Evolutionary conservation across 2,888 invertebrate genomes (phyloP).

Genomic region (Limnephilus marmoratus): DNA sequence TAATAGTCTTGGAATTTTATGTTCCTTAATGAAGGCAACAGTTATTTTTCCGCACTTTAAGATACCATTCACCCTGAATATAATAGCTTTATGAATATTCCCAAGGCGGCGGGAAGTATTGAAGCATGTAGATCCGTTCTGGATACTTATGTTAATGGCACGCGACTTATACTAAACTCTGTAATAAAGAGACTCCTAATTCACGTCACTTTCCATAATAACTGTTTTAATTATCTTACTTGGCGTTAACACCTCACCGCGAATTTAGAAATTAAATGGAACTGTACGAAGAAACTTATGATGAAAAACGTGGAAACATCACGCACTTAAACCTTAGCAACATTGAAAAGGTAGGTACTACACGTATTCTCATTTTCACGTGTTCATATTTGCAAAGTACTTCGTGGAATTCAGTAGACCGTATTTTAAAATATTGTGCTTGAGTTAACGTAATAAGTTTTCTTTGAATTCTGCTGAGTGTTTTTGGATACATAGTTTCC

Average conservation of each 20-base stretch:
- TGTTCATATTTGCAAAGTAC: not conserved
- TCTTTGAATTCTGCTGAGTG: not conserved
- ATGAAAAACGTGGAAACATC: slow-evolving; percentile 4
- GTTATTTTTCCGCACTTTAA: slow-evolving; percentile 4
- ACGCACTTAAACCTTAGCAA: not conserved
- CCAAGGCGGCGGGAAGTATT: slow-evolving; percentile 46
- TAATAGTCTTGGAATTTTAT: not conserved
- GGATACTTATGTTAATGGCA: slow-evolving; percentile 64
- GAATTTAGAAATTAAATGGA: slow-evolving; percentile 43
- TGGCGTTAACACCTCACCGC: slow-evolving; percentile 33
- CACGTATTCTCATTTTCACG: not conserved
- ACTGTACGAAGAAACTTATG: slow-evolving; percentile 18
- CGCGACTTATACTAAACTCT: slow-evolving; percentile 55
- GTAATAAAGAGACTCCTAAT: slow-evolving; percentile 53
- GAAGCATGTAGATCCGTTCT: slow-evolving; percentile 56
- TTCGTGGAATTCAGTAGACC: not conserved
- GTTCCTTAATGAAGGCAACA: not conserved
- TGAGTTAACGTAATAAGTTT: not conserved
- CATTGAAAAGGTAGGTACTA: not conserved
- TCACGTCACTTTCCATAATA: slow-evolving; percentile 54
- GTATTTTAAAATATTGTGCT: not conserved
- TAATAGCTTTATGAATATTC: slow-evolving; percentile 54
- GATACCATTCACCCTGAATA: not conserved
- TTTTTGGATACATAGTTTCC: not conserved
- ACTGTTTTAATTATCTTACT: slow-evolving; percentile 55